Base-by-base conservation (phyloP, 2,888 invertebrate species). In the Parelbella ahira region DNA sequence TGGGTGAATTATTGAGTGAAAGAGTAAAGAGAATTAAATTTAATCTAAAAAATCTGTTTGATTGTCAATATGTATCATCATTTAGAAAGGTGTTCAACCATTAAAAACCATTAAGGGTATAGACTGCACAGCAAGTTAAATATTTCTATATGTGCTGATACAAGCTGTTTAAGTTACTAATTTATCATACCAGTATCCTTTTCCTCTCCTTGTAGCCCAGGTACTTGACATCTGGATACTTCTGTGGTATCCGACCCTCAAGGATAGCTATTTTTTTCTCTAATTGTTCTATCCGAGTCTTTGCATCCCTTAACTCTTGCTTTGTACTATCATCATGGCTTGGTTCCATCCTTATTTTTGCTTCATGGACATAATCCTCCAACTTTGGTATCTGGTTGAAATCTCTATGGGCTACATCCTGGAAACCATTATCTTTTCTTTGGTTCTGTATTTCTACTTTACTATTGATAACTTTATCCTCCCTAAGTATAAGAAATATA, bases 151-250 rank as follows among this genome's bases (percentile, higher is more conserved):
- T n/a, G n/a, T n/a, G n/a, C n/a, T n/a, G n/a, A n/a, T n/a, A n/a
- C n/a, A n/a, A n/a, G n/a, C n/a, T n/a, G n/a, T n/a, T n/a, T n/a
- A n/a, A n/a, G n/a, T n/a, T n/a, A n/a, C n/a, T n/a, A n/a, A n/a
- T n/a, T n/a, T n/a, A n/a, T n/a, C 84, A 80, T 68, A 97, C 95
- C 83, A 99, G 83, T 62, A 99, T 97, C 53, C 99, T 90, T 73
- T 96, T 98, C 41, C 98, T 90, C 54, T 94, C 93, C 64, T 96
- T 93, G 71, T 97, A 97, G 55, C 97, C 97, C 7, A 97, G 88
- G 70, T 96, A 97, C 69, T 94, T 94, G 0, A 99, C 97, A 68
- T 94, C 93, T 0, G 97, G 97, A 84, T 94, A 97, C 54, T 93
- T 93, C 59, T 95, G 95, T 1, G 94, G 93, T 28, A 94, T 89